Evolutionary conservation across 2,888 invertebrate genomes (phyloP).

Genomic region (Penaeus monodon): DNA sequence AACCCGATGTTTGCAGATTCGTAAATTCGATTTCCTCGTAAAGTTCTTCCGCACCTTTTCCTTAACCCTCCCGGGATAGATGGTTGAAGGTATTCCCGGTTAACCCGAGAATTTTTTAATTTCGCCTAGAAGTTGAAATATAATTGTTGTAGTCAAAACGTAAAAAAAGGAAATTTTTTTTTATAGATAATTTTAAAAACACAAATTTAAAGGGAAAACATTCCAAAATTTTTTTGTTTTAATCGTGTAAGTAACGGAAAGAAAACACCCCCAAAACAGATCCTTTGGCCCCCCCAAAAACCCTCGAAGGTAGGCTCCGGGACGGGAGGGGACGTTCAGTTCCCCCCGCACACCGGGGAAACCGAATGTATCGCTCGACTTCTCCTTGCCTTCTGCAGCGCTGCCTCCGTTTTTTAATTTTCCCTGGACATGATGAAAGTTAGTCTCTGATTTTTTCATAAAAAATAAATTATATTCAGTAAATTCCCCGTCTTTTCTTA

Average conservation of each 20-base stretch:
- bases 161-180: no score
- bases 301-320: constrained; percentile 85
- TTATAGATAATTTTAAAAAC: no score
- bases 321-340: constrained; percentile 85
- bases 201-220: no score
- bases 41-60: constrained; percentile 87
- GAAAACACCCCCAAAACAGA: constrained; percentile 80
- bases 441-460: background rate
- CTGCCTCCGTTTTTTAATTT: constrained; percentile 88
- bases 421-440: constrained; percentile 71
- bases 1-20: constrained; percentile 88
- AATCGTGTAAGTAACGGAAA: background rate
- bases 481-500: no score
- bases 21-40: constrained; percentile 91
- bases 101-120: constrained; percentile 64
- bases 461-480: no score
- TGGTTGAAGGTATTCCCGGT: constrained; percentile 89
- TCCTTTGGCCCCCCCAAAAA: constrained; percentile 84
- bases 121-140: constrained; percentile 66
- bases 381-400: constrained; percentile 86
- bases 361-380: constrained; percentile 90
- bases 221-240: no score
- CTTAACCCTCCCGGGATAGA: constrained; percentile 86
- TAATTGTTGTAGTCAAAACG: background rate
- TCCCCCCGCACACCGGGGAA: constrained; percentile 90